A percentile compares a stretch with the other conserved stretches of the same genome.
Evolutionary conservation across 2,113 vertebrate genomes (phyloP).

Genomic region (Pelvicachromis taeniatus): DNA sequence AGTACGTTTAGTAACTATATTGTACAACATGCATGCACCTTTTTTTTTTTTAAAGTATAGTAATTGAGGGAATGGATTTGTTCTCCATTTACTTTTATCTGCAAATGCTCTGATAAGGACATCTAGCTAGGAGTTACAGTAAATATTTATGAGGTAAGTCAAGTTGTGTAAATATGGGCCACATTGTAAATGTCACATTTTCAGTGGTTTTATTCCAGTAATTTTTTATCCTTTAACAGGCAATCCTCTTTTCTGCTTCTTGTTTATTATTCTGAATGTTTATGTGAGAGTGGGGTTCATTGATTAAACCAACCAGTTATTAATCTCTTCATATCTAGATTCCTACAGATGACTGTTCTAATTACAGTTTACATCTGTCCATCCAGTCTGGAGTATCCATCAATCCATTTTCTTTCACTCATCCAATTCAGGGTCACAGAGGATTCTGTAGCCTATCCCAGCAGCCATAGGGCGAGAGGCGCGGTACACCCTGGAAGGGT

Average conservation of each 20-base stretch:
- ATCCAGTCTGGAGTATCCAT: too few species aligned
- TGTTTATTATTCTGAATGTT: not conserved
- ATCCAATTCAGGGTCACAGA: too few species aligned
- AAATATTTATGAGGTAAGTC: not conserved
- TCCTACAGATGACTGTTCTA: not conserved
- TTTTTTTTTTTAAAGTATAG: not conserved
- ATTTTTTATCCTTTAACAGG: not conserved
- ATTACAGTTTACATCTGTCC: not conserved
- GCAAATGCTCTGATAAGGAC: not conserved
- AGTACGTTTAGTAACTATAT: not conserved
- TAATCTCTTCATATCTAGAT: not conserved
- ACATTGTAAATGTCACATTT: not conserved
- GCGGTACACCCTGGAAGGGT: not conserved
- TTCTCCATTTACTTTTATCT: not conserved
- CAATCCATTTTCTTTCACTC: too few species aligned
- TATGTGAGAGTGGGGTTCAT: not conserved
- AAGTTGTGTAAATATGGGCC: not conserved
- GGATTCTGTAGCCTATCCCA: too few species aligned
- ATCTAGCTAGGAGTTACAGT: not conserved
- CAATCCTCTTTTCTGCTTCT: not conserved
- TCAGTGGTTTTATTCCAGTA: not conserved
- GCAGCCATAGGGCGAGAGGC: not conserved
- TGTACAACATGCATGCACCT: not conserved
- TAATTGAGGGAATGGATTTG: not conserved
- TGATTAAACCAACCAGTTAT: not conserved